Conservation (phyloP, 2,113 vertebrate species). For the Cyanoramphus novaezelandiae region DNA sequence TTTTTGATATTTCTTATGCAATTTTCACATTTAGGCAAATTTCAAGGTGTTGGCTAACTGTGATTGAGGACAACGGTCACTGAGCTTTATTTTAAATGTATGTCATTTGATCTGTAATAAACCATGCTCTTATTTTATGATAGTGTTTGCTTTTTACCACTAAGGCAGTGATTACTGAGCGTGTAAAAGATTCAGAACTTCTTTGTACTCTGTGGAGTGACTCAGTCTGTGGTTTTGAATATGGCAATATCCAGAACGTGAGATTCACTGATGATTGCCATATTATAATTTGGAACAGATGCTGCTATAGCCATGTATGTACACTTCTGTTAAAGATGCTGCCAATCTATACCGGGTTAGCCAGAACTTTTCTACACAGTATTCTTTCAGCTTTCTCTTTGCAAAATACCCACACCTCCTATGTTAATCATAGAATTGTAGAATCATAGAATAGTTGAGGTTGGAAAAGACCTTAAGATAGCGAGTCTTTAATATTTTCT, state of each 20-base stretch:
- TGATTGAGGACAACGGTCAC: not conserved
- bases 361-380: not conserved
- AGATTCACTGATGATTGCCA: not conserved
- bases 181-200: not conserved
- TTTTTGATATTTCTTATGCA: not conserved
- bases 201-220: not conserved
- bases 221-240: not conserved
- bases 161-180: not conserved
- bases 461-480: not conserved
- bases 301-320: fast-evolving
- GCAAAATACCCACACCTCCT: not conserved
- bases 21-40: not conserved
- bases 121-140: not conserved
- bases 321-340: not conserved
- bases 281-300: not conserved
- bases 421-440: not conserved
- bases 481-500: not conserved
- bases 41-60: not conserved
- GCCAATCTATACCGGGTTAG: not conserved
- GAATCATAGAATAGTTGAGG: not conserved
- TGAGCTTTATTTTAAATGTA: not conserved
- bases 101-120: not conserved
- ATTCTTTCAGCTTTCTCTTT: not conserved
- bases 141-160: not conserved
- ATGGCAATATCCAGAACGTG: not conserved